Percentiles rank a stretch among this genome's conserved stretches.
These are phyloP conservation scores for Nycticebus coucang DNA, from an alignment of 2,113 vertebrate genomes.

Conservation along the genomic window DNA sequence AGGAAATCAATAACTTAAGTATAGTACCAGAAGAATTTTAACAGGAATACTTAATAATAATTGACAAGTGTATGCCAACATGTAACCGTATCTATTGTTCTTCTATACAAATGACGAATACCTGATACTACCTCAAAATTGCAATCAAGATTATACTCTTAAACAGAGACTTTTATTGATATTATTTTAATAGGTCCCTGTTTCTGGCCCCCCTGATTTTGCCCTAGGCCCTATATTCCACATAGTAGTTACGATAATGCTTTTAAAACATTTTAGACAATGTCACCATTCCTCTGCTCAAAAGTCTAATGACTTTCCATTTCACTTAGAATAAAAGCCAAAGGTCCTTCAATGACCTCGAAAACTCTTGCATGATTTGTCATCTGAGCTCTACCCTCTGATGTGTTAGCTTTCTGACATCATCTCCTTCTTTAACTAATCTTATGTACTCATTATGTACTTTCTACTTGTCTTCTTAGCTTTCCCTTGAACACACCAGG, in stretches of 20 bases:
- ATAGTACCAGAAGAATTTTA: slow-evolving; percentile 24
- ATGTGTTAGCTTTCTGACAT: not conserved
- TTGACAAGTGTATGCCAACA: not conserved
- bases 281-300: slow-evolving; percentile 12
- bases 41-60: slow-evolving; percentile 44
- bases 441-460: not conserved
- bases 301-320: slow-evolving; percentile 9
- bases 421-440: not conserved
- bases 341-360: not conserved
- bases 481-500: not conserved
- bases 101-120: not conserved
- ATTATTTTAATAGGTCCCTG: not conserved
- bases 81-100: not conserved
- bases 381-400: not conserved
- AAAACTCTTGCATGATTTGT: not conserved
- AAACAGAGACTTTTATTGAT: not conserved
- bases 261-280: slow-evolving; percentile 43
- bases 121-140: not conserved
- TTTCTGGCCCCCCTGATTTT: slow-evolving; percentile 9
- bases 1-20: slow-evolving; percentile 47
- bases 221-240: not conserved
- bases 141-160: slow-evolving; percentile 18
- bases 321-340: slow-evolving; percentile 41
- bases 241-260: not conserved
- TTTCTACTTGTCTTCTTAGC: not conserved